These are phyloP conservation scores for Montipora foliosa DNA, from an alignment of 64 coral and sea anemone genomes.

Conservation along the genomic window DNA sequence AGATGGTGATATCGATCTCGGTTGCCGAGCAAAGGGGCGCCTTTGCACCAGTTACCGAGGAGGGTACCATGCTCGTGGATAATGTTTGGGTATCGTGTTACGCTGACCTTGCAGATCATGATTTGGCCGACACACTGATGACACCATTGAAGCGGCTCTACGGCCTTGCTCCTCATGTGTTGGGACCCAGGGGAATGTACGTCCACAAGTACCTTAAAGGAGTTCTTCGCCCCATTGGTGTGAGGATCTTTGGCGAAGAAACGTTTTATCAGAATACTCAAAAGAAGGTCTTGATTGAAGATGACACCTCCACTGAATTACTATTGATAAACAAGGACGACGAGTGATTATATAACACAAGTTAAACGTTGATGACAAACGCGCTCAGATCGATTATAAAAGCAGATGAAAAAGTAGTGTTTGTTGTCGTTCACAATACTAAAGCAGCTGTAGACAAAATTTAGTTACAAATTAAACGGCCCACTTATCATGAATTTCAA, in stretches of 20 bases:
- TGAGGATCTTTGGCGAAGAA: slow-evolving; percentile 51
- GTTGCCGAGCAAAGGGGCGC: slow-evolving; percentile 28
- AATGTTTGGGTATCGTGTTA: slow-evolving; percentile 67
- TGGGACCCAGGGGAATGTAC: slow-evolving; percentile 50
- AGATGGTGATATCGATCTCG: slow-evolving; percentile 40
- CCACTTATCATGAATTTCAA: too few species aligned
- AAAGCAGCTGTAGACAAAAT: too few species aligned
- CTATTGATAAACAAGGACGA: neutral
- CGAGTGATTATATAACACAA: neutral
- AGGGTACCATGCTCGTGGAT: slow-evolving; percentile 73
- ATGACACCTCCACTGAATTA: neutral
- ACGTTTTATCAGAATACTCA: slow-evolving; percentile 49
- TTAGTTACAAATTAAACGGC: too few species aligned
- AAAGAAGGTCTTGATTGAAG: neutral
- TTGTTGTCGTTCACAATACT: too few species aligned
- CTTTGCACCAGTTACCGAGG: slow-evolving; percentile 74
- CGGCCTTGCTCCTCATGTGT: slow-evolving; percentile 37
- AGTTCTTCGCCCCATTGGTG: slow-evolving; percentile 46
- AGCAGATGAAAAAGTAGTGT: too few species aligned
- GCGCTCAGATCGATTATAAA: too few species aligned
- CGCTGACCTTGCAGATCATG: slow-evolving; percentile 70
- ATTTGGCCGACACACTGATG: slow-evolving; percentile 67
- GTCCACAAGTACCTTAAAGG: slow-evolving; percentile 54
- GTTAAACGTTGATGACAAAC: neutral
- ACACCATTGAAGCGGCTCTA: slow-evolving; percentile 57